Evolutionary conservation across 92 coral and sea anemone genomes (phyloP), one percentile per base, ranked within the genome.

Genomic region (Phenganax marumi): DNA sequence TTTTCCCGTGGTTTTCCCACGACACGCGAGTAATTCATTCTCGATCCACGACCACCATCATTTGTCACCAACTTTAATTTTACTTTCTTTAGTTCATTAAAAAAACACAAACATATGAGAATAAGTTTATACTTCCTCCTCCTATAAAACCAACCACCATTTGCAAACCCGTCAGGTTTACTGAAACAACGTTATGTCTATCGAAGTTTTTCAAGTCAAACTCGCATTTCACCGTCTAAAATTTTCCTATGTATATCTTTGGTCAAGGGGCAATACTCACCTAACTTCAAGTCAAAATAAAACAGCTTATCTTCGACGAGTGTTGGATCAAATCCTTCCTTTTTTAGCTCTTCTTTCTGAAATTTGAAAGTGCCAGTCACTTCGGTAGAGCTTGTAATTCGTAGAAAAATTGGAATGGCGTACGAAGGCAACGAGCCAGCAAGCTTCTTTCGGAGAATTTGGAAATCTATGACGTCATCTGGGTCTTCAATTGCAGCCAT

Each of bases 401-500:
- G 48, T 24, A 76, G 82, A 43, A 84, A 84, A 21, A 84, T 51
- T n/a, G 87, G 87, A 33, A 76, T 52, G 8, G 87, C 87, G 53
- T 84, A 84, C 0, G 69, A 6, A 21, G 87, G 87, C 8, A 84
- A 66, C 7, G 49, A 51, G 7, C 25, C 82, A 76, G 68, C 10
- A 8, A 84, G 22, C 66, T 76, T 63, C 50, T 51, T 51, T 16
- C 76, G 68, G 6, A 84, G 83, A 63, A 53, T 47, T 46, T 46
- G 33, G 19, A 76, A 46, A 16, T 76, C 82, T 1, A 58, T 53
- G 56, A 75, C 83, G 76, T 61, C 75, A 76, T 66, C 69, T 13
- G 87, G 77, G 12, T 84, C 87, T 65, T 70, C 87, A 26, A 84
- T 84, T 8, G 83, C 87, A 6, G 87, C 87, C 87, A 84, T 84